Base-by-base conservation (phyloP, 2,888 invertebrate genomes). In the Diarsia brunnea region DNA sequence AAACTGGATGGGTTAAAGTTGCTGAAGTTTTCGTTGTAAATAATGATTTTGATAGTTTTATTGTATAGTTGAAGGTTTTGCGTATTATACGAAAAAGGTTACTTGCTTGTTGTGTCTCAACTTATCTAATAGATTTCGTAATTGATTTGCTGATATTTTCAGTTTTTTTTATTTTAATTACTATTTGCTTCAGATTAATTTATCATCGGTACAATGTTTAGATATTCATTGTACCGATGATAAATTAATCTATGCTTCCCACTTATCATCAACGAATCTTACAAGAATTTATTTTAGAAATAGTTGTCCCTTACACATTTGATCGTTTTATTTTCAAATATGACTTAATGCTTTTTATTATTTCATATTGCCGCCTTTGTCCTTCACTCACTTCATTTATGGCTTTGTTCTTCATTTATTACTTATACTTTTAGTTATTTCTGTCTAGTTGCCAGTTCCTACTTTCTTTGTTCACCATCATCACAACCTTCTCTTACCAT, bases 1-100 rank as follows among this genome's bases (percentile, higher is more conserved):
- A 4, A 11, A 45, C 89, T 90, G 31, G 91, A 91, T 79, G 73
- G 31, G 87, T 12, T 64, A 43, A 7, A 38, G n/a, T 19, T 2
- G 4, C 0, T 64, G n/a, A 51, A 19, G 43, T 27, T 53, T 27
- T 5, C 16, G 8, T 58, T 58, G 16, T 8, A 16, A 24, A 55
- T 55, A 24, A 16, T 11, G 27, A 31, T 60, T 31, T 58, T 27
- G 8, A 19, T 58, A 1, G 10, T n/a, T 27, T 27, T 19, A 27
- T 19, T 58, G 24, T 58, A 1, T 16, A 7, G 8, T 24, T 12
- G 24, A 14, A 24, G 12, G 24, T 27, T 58, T 16, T 58, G 8
- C 5, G 14, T 53, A 12, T 3, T 58, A 27, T n/a, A 24, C n/a
- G 14, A 24, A 24, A 16, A 24, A 27, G 16, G 8, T 27, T 31